phyloP scores from a whole-genome alignment of 2,888 invertebrate species.

The Allolobophora icterica region DNA sequence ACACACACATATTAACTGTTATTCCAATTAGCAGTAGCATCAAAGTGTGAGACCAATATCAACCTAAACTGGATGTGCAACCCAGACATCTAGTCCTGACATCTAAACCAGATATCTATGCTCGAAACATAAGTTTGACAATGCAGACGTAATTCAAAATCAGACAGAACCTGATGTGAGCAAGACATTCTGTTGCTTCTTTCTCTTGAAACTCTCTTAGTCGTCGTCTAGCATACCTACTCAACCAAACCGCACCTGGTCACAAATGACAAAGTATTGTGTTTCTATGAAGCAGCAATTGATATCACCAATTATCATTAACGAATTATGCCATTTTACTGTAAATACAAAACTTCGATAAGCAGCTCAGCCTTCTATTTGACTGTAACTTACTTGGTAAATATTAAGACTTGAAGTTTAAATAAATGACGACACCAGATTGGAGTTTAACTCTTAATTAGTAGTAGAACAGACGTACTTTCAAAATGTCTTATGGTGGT shows the following conservation, averaged over 20 bases:
- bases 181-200: slow-evolving; percentile 81
- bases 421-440: not conserved
- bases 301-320: not conserved
- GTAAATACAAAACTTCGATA: not conserved
- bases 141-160: not conserved
- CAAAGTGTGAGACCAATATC: not conserved
- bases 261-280: not conserved
- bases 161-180: slow-evolving; percentile 67
- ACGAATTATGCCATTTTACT: not conserved
- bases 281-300: not conserved
- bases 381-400: not conserved
- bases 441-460: not conserved
- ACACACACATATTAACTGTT: too few relatives aligned
- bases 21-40: not conserved
- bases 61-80: not conserved
- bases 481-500: not conserved
- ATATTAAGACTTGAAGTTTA: not conserved
- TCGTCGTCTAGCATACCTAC: slow-evolving; percentile 79
- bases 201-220: slow-evolving; percentile 83
- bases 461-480: not conserved
- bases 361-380: not conserved
- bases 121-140: not conserved
- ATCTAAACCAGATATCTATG: not conserved
- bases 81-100: not conserved
- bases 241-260: slow-evolving; percentile 73